Evolutionary conservation across 2,888 invertebrate species (phyloP).

Genomic region (Epinotia bilunana): DNA sequence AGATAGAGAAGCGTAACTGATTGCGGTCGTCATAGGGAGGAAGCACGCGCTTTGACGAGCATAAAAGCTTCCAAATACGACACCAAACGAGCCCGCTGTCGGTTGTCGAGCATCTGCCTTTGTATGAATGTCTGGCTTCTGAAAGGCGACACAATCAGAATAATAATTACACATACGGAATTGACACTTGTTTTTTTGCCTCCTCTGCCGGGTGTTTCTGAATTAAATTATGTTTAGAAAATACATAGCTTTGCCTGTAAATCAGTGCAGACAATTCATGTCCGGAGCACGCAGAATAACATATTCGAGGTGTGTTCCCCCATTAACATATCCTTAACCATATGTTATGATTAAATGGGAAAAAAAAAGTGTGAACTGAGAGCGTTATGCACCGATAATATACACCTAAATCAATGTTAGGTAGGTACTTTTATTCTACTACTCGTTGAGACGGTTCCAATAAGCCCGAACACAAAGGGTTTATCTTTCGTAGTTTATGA

Average conservation of each 20-base stretch:
- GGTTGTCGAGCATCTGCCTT: not conserved
- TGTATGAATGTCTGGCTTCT: not conserved
- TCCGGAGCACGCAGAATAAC: not conserved
- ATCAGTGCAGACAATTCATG: constrained; percentile 1
- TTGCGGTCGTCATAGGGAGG: not conserved
- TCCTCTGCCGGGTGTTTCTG: not conserved
- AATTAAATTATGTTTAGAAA: too few relatives aligned
- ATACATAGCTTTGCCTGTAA: not conserved
- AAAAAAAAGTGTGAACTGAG: not conserved
- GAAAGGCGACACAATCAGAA: not conserved
- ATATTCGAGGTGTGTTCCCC: too few relatives aligned
- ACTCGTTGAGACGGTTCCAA: too few relatives aligned
- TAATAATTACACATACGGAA: not conserved
- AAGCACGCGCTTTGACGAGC: not conserved
- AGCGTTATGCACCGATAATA: too few relatives aligned
- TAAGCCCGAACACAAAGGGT: too few relatives aligned
- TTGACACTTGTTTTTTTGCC: not conserved
- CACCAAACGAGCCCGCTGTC: not conserved
- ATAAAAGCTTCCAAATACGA: not conserved
- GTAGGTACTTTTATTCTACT: too few relatives aligned
- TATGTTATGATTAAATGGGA: not conserved
- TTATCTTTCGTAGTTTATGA: too few relatives aligned
- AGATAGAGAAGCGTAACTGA: not conserved
- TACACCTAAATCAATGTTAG: too few relatives aligned
- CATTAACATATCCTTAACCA: too few relatives aligned